Conservation (phyloP, 1,140 invertebrate species). For the Aphelinus atriplicis region DNA sequence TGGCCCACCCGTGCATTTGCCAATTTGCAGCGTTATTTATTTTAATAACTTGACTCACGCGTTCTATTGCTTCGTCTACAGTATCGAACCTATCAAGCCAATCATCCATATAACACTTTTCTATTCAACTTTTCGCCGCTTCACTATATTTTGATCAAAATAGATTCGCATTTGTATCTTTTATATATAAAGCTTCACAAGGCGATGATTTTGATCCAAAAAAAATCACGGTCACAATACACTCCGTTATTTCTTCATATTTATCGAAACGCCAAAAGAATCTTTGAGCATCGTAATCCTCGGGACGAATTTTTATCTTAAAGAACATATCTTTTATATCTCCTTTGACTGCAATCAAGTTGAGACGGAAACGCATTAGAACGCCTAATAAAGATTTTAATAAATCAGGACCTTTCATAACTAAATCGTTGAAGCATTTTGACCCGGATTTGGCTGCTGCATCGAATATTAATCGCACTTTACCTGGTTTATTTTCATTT, state of each 20-base stretch:
- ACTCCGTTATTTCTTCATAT: no score
- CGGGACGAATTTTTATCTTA: neutral
- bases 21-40: neutral
- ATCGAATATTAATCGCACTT: neutral
- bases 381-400: neutral
- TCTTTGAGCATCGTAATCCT: neutral
- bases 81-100: neutral
- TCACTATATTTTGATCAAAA: neutral
- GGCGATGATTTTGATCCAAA: no score
- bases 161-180: neutral
- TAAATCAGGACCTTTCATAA: neutral
- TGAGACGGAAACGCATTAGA: neutral
- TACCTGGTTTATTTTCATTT: neutral
- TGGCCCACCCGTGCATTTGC: neutral
- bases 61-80: neutral
- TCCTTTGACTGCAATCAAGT: neutral
- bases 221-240: no score
- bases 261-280: neutral
- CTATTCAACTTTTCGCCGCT: neutral
- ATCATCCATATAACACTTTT: neutral
- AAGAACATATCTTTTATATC: slow-evolving; percentile 1
- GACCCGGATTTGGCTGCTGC: neutral
- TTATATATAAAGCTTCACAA: neutral
- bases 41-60: neutral
- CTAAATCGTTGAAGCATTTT: neutral